A percentile compares a stretch with the other conserved stretches of the same genome.
Evolutionary conservation across 1,140 invertebrate species (phyloP).

Genomic region (Dendroctonus ponderosae): DNA sequence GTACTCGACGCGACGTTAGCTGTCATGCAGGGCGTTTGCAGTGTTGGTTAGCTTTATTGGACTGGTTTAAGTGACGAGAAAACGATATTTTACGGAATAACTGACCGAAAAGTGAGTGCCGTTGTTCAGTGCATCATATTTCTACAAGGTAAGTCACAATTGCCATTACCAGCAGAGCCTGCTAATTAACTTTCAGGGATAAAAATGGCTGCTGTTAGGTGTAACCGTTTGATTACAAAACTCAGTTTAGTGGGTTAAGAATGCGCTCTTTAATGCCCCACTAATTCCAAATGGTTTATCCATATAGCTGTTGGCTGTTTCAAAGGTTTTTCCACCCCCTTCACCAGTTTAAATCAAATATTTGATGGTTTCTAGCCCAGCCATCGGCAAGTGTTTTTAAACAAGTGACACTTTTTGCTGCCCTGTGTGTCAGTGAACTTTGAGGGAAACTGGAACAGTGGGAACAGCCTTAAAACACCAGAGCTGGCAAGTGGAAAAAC

Average conservation of each 20-base stretch:
- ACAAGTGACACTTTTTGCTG: conserved; percentile 26
- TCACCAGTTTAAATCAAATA: not conserved
- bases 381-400: conserved; percentile 23
- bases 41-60: conserved; percentile 33
- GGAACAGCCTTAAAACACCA: not conserved
- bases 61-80: conserved; percentile 30
- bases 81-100: conserved; percentile 24
- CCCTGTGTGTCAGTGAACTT: conserved; percentile 30
- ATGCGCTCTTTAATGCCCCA: conserved; percentile 2
- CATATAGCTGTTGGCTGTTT: too few relatives aligned
- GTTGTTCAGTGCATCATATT: conserved; percentile 13
- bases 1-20: conserved; percentile 40
- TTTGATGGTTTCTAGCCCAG: not conserved
- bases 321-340: not conserved
- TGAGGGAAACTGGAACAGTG: conserved; percentile 17
- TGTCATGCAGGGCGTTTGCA: conserved; percentile 44
- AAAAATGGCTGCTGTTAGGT: conserved; percentile 39
- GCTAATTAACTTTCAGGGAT: conserved; percentile 2
- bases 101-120: conserved; percentile 26
- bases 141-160: conserved; percentile 34
- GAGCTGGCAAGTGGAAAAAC: not conserved
- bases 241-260: conserved; percentile 16
- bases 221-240: conserved; percentile 35
- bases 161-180: not conserved
- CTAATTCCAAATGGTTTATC: not conserved